phyloP scores from a whole-genome alignment of 2,888 invertebrate genomes.

The Acrobasis consociella region DNA sequence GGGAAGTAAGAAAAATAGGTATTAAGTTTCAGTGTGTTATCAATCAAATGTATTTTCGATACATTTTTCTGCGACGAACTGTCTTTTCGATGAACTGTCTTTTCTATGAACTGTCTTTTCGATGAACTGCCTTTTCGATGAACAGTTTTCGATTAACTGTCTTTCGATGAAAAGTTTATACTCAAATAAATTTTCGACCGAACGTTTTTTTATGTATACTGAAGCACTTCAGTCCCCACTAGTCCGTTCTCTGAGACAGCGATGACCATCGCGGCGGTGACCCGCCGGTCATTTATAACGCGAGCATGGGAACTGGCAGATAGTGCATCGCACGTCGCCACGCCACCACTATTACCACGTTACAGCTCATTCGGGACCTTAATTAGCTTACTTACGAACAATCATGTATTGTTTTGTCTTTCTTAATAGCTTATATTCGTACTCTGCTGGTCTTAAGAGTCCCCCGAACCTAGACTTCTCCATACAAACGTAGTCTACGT shows the following conservation, averaged over 20 bases:
- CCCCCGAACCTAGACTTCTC: too few relatives aligned
- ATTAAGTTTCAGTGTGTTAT: too few relatives aligned
- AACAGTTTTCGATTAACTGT: neutral
- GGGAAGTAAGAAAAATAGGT: too few relatives aligned
- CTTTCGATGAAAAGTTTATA: neutral
- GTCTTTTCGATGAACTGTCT: neutral
- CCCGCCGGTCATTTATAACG: constrained; percentile 75
- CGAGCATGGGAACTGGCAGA: constrained; percentile 75
- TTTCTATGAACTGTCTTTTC: too few relatives aligned
- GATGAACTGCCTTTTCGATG: neutral
- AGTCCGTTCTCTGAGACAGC: constrained; percentile 46
- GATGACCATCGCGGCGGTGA: constrained; percentile 75
- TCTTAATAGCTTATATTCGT: too few relatives aligned
- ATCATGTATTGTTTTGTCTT: constrained; percentile 5
- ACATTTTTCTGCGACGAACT: too few relatives aligned
- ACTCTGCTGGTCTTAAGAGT: too few relatives aligned
- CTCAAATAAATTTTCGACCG: too few relatives aligned
- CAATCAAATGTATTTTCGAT: too few relatives aligned
- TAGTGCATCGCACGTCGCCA: constrained; percentile 74
- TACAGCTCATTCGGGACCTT: constrained; percentile 17
- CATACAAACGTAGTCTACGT: too few relatives aligned
- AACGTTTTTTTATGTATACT: neutral
- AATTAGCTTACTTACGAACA: constrained; percentile 1
- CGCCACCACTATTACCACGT: constrained; percentile 47
- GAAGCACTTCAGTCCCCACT: constrained; percentile 21